Percentiles rank a stretch among this genome's conserved stretches.
phyloP scores from a whole-genome alignment of 2,113 vertebrate genomes.

The Isurus oxyrinchus region DNA sequence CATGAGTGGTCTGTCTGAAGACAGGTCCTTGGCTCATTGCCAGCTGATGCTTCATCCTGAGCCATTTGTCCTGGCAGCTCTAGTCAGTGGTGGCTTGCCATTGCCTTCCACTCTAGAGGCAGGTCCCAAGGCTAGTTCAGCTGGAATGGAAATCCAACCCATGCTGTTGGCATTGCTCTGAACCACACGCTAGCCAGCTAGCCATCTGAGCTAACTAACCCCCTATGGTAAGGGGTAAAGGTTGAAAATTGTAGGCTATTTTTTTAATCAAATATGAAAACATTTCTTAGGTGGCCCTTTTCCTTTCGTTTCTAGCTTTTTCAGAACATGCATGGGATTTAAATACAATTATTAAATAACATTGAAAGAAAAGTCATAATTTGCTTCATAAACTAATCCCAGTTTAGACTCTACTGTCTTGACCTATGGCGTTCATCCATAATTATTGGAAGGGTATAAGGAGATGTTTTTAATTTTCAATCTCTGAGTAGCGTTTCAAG shows the following conservation, averaged over 20 bases:
- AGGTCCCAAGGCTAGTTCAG: neutral
- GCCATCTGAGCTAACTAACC: neutral
- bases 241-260: too few relatives aligned
- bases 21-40: too few relatives aligned
- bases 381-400: too few relatives aligned
- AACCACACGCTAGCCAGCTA: neutral
- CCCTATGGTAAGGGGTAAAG: neutral
- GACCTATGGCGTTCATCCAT: neutral
- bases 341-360: neutral
- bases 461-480: neutral
- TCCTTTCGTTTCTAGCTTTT: neutral
- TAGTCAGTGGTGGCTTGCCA: too few relatives aligned
- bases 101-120: too few relatives aligned
- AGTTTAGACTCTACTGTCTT: neutral
- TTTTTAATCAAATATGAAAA: neutral
- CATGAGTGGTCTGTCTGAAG: too few relatives aligned
- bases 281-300: neutral
- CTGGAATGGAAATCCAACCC: neutral
- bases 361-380: neutral
- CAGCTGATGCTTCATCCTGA: too few relatives aligned
- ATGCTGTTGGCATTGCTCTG: neutral
- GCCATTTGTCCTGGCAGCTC: too few relatives aligned
- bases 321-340: neutral
- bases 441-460: neutral
- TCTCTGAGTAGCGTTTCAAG: neutral